Percentiles rank a stretch among this genome's conserved stretches.
These are phyloP conservation scores for Melangyna quadrimaculata DNA, from an alignment of 2,888 invertebrate genomes.

Conservation along the genomic window DNA sequence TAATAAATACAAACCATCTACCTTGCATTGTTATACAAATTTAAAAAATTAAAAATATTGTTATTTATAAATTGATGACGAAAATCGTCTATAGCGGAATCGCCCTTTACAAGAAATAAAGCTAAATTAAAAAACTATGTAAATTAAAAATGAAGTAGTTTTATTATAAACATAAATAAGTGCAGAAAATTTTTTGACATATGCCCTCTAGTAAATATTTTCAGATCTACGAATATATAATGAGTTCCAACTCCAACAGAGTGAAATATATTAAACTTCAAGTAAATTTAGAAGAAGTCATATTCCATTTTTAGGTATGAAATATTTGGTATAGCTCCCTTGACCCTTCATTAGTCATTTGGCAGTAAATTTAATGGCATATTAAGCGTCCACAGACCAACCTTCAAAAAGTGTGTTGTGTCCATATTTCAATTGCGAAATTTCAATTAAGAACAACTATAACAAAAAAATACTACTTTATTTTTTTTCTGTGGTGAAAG, in stretches of 20 bases:
- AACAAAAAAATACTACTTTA: background rate
- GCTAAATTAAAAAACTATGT: too few species aligned
- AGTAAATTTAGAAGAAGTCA: background rate
- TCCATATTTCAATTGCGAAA: background rate
- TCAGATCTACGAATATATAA: background rate
- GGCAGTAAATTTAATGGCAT: background rate
- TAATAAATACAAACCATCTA: too few species aligned
- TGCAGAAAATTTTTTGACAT: background rate
- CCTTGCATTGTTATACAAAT: too few species aligned
- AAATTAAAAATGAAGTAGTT: too few species aligned
- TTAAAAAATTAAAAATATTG: too few species aligned
- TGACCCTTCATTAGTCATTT: constrained; percentile 17
- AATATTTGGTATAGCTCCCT: background rate
- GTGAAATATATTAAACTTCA: background rate
- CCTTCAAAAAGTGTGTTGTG: background rate
- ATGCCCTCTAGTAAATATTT: background rate
- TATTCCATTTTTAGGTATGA: background rate
- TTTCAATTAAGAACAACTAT: background rate
- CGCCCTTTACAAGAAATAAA: background rate
- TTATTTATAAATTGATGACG: too few species aligned
- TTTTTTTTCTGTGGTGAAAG: background rate
- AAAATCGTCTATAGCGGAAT: too few species aligned
- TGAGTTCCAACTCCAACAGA: background rate
- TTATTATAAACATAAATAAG: background rate
- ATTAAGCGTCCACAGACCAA: background rate